These are phyloP conservation scores for Hemicentrotus pulcherrimus DNA, from an alignment of 35 echinoderm and acorn worm species.

Conservation along the genomic window DNA sequence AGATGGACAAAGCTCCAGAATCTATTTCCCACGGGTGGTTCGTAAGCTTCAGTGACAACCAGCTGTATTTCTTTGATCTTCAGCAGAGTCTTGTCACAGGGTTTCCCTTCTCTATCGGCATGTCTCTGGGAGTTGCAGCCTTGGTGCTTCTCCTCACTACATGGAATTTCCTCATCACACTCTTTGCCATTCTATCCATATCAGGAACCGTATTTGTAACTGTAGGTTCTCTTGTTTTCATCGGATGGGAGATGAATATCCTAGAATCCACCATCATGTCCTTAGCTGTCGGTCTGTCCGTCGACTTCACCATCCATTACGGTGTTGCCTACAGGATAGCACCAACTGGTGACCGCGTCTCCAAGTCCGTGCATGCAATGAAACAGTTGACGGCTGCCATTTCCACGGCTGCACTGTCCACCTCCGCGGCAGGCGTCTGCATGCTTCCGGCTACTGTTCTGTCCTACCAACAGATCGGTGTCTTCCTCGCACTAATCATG, in stretches of 20 bases:
- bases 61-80: conserved; percentile 69
- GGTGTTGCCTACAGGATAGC: conserved; percentile 68
- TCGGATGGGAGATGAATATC: conserved; percentile 84
- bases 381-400: conserved; percentile 61
- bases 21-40: conserved; percentile 69
- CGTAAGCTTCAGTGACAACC: conserved; percentile 29
- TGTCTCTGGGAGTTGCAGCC: conserved; percentile 63
- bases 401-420: conserved; percentile 70
- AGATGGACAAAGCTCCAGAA: conserved; percentile 60
- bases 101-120: conserved; percentile 52
- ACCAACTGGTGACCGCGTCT: conserved; percentile 47
- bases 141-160: conserved; percentile 72
- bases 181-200: conserved; percentile 71
- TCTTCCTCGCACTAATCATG: conserved; percentile 78
- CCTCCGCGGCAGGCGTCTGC: conserved; percentile 63
- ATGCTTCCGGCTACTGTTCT: conserved; percentile 75
- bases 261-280: conserved; percentile 69
- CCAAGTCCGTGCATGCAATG: conserved; percentile 46
- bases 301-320: conserved; percentile 87
- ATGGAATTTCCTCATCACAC: conserved; percentile 58
- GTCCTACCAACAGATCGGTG: conserved; percentile 65
- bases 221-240: conserved; percentile 67
- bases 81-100: conserved; percentile 67
- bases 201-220: conserved; percentile 71
- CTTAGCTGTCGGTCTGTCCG: conserved; percentile 75